Conservation (phyloP, 2,797 vertebrate genomes). For the Sebastes nivosus region DNA sequence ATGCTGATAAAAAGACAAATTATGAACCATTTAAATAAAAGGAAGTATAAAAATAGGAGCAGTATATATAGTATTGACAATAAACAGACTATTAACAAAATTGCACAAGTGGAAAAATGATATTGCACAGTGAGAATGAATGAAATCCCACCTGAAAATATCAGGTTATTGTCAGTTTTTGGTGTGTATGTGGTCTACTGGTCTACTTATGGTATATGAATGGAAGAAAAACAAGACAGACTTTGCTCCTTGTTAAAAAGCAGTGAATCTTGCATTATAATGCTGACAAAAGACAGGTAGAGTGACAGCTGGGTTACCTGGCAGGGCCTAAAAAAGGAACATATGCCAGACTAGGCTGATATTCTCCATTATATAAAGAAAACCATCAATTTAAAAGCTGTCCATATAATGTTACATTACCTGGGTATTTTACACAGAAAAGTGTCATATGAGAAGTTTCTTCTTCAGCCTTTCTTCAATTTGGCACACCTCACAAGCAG, state of each 20-base stretch:
- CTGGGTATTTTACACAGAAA: neutral
- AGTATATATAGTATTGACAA: too few relatives aligned
- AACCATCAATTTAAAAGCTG: neutral
- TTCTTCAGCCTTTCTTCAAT: neutral
- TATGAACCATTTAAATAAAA: too few relatives aligned
- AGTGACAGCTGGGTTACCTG: conserved; percentile 38
- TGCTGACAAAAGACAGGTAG: neutral
- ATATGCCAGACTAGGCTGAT: conserved; percentile 4
- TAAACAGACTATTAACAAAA: too few relatives aligned
- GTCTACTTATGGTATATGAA: neutral
- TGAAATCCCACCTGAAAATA: too few relatives aligned
- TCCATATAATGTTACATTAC: neutral
- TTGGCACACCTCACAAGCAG: neutral
- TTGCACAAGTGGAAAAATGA: too few relatives aligned
- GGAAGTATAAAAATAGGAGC: too few relatives aligned
- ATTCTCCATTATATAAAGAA: neutral
- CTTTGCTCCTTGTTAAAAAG: neutral
- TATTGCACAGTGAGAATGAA: too few relatives aligned
- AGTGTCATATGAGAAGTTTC: accelerated
- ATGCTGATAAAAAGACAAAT: too few relatives aligned
- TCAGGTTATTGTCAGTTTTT: too few relatives aligned
- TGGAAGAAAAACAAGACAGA: neutral
- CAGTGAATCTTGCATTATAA: neutral
- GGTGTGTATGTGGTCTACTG: too few relatives aligned
- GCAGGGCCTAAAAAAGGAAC: neutral